Evolutionary conservation across 1,140 invertebrate species (phyloP).

Genomic region (Theocolax elegans): DNA sequence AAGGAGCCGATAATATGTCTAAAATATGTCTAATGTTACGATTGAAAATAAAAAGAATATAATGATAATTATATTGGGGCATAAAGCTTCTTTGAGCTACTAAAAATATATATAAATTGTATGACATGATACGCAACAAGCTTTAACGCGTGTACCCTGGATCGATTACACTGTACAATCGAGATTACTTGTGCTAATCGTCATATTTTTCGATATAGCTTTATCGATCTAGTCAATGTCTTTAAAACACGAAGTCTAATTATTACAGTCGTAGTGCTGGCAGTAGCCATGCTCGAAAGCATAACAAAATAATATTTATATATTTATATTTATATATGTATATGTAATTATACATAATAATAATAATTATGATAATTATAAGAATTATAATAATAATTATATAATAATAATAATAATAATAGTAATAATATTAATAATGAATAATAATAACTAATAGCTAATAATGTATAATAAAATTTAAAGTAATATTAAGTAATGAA

Average conservation of each 20-base stretch:
- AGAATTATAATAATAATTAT: slow-evolving; percentile 38
- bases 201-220: slow-evolving; percentile 15
- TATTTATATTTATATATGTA: slow-evolving; percentile 36
- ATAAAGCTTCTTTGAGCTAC: slow-evolving; percentile 23
- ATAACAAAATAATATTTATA: slow-evolving; percentile 40
- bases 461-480: slow-evolving; percentile 38
- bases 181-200: slow-evolving; percentile 26
- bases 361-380: slow-evolving; percentile 21
- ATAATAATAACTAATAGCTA: slow-evolving; percentile 18
- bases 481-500: slow-evolving; percentile 46
- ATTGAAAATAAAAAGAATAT: slow-evolving; percentile 38
- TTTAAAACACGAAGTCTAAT: slow-evolving; percentile 34
- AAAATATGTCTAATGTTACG: slow-evolving; percentile 33
- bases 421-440: slow-evolving; percentile 38
- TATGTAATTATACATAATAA: slow-evolving; percentile 41
- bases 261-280: slow-evolving; percentile 42
- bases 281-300: slow-evolving; percentile 45
- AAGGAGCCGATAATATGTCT: slow-evolving; percentile 28
- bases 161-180: slow-evolving; percentile 29
- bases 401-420: slow-evolving; percentile 27
- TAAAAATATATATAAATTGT: slow-evolving; percentile 28
- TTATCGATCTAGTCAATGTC: slow-evolving; percentile 25
- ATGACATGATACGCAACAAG: slow-evolving; percentile 19
- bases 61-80: slow-evolving; percentile 37
- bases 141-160: slow-evolving; percentile 31